phyloP scores from a whole-genome alignment of 1,140 invertebrate genomes.

The Pachyrhynchus sulphureomaculatus region DNA sequence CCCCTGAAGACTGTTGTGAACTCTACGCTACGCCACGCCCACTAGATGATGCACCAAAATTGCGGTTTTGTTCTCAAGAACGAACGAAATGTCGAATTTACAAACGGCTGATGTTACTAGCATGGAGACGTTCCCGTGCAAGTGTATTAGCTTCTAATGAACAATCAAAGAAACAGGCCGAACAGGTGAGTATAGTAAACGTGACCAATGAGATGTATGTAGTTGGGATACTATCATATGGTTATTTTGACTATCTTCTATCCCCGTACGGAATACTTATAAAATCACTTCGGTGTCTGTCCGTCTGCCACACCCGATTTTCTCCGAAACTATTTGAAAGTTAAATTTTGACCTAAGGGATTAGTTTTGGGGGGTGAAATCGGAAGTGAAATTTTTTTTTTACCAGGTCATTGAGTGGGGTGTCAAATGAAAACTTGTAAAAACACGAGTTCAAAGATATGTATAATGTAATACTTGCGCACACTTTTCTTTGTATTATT shows the following conservation, averaged over 20 bases:
- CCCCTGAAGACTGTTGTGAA: constrained; percentile 1
- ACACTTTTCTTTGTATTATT: too few species aligned
- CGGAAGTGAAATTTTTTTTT: too few species aligned
- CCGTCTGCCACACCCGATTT: too few species aligned
- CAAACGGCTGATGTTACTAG: constrained; percentile 29
- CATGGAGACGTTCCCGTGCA: constrained; percentile 33
- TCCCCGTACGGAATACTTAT: too few species aligned
- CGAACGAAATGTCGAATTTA: constrained; percentile 25
- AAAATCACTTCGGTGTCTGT: too few species aligned
- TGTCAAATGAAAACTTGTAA: too few species aligned
- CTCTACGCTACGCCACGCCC: constrained; percentile 38
- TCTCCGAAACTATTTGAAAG: too few species aligned
- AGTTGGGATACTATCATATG: background rate
- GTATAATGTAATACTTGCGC: too few species aligned
- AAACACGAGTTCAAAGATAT: too few species aligned
- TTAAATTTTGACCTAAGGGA: too few species aligned
- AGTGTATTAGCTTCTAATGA: background rate
- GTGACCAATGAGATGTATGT: background rate
- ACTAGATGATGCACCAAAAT: constrained; percentile 8
- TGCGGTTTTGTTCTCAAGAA: constrained; percentile 24
- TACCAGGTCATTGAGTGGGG: too few species aligned
- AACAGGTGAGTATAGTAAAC: constrained; percentile 7
- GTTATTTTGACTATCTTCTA: background rate
- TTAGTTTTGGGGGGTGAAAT: too few species aligned
- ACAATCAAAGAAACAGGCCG: background rate